These are phyloP conservation scores for Pycnonotus jocosus DNA, from an alignment of 2,113 vertebrate genomes.

Conservation along the genomic window DNA sequence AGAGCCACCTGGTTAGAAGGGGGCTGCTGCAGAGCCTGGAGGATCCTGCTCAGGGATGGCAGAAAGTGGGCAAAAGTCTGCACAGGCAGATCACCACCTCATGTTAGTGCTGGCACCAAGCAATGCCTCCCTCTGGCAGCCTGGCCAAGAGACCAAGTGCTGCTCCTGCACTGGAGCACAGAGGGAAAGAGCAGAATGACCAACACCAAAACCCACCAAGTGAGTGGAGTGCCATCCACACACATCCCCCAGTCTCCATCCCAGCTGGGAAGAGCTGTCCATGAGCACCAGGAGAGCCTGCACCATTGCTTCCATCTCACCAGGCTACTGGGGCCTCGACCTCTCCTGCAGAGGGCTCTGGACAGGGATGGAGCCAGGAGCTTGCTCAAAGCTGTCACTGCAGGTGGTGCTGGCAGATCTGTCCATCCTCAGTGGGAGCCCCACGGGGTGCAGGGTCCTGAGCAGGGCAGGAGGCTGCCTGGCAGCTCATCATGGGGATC, in stretches of 20 bases:
- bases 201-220: background rate
- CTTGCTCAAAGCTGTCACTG: background rate
- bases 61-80: background rate
- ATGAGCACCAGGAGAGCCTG: background rate
- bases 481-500: background rate
- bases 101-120: background rate
- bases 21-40: background rate
- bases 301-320: background rate
- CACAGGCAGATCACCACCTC: background rate
- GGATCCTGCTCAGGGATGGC: background rate
- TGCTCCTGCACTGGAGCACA: background rate
- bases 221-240: background rate
- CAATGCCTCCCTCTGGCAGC: background rate
- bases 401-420: background rate
- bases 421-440: background rate
- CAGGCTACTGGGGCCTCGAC: background rate
- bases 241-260: background rate
- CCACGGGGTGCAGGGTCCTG: rapidly evolving
- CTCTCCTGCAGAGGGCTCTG: background rate
- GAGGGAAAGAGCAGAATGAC: background rate
- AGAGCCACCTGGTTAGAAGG: background rate
- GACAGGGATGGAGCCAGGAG: background rate
- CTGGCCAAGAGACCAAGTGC: background rate
- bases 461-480: background rate
- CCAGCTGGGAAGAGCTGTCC: background rate